Percentiles rank a stretch among this genome's conserved stretches.
phyloP scores from a whole-genome alignment of 2,113 vertebrate genomes.

The Neodontobutis hainanensis region DNA sequence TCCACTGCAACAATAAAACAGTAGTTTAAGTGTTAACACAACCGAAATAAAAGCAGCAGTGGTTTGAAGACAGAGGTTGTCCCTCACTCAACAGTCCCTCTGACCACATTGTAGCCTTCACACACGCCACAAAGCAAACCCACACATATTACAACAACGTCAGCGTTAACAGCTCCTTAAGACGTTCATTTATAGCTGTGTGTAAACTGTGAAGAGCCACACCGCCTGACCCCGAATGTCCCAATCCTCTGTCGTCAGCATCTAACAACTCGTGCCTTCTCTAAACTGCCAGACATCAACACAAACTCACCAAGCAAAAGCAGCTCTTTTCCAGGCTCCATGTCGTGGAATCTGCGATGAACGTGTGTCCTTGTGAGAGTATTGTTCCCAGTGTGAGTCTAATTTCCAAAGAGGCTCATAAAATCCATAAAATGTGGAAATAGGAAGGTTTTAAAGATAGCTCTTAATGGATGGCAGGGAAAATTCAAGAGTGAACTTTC shows the following conservation, averaged over 20 bases:
- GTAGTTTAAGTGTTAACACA: not conserved
- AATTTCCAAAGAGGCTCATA: slow-evolving; percentile 10
- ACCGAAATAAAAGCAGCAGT: too few species aligned
- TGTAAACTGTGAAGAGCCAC: not conserved
- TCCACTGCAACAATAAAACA: not conserved
- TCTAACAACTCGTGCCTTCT: not conserved
- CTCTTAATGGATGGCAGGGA: slow-evolving; percentile 1
- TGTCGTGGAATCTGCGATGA: slow-evolving; percentile 17
- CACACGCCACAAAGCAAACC: not conserved
- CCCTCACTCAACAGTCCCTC: too few species aligned
- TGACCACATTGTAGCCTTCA: too few species aligned
- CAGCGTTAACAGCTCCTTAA: not conserved
- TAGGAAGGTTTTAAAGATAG: not conserved
- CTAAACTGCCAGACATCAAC: slow-evolving; percentile 2
- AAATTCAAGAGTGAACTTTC: slow-evolving; percentile 22
- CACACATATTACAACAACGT: not conserved
- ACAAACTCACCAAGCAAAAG: slow-evolving; percentile 58
- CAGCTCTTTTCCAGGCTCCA: slow-evolving; percentile 42
- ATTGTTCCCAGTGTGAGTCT: not conserved
- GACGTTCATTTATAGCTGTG: not conserved
- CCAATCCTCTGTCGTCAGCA: not conserved
- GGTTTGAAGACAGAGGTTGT: too few species aligned
- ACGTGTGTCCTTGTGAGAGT: slow-evolving; percentile 6
- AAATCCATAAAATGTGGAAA: slow-evolving; percentile 18
- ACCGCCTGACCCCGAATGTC: not conserved